Evolutionary conservation across 2,113 vertebrate genomes (phyloP), one percentile per base, ranked within the genome.

Genomic region (Hiodon alosoides): DNA sequence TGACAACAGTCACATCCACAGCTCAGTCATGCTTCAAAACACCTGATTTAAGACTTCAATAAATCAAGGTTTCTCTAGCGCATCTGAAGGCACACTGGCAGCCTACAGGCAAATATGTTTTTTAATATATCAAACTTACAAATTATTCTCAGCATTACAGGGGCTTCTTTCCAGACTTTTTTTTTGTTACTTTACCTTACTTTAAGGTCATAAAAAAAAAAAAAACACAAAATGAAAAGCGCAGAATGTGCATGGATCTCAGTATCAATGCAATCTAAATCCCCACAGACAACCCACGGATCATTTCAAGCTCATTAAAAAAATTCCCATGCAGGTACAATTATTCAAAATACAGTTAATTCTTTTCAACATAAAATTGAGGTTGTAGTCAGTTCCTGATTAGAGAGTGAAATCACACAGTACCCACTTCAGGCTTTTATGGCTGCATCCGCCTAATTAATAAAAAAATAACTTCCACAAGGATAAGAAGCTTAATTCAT

Each of bases 11-110:
- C 79, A 79, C 79, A 79, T 81, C 84, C 77, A 76, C 74, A 67
- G 80, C 80, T 89, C 90, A 85, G 86, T 89, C 89, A 86, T 81
- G 81, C 76, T 57, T 83, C 85, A 90, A 87, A 87, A 87, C 85
- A 74, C 79, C 82, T 87, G 85, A 87, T 87, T 84, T 83, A 84
- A 85, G 83, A 70, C 76, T 73, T 47, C 68, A 66, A 52, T 81
- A 76, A 66, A 82, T 87, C 78, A 80, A 79, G 78, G 69, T 76
- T 85, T 76, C 75, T 61, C 65, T 66, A 84, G 79, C 83, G 80
- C 75, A 86, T 78, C 74, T 6, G 76, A 82, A 89, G 86, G 89
- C 78, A 87, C 87, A 89, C 79, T 81, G 85, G 80, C 79, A 80
- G 82, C 85, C 87, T 83, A 76, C 68, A 81, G 84, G 84, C 82